Conservation (phyloP, 2,113 vertebrate species). For the Pelvicachromis taeniatus region DNA sequence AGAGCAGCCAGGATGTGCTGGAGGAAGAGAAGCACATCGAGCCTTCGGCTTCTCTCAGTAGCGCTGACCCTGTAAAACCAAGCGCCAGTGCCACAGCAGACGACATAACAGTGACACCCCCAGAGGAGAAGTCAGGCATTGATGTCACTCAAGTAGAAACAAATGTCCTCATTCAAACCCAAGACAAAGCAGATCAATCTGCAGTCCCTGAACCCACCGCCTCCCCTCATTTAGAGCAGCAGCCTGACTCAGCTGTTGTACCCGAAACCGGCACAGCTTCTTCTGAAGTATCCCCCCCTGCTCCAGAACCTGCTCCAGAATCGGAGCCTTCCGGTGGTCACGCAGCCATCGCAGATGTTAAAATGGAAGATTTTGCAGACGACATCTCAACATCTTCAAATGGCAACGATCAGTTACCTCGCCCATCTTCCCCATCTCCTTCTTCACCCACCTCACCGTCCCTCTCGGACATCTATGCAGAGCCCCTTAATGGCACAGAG, state of each 20-base stretch:
- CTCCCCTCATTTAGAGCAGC: slow-evolving; percentile 48
- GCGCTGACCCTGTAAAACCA: background rate
- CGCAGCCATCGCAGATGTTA: slow-evolving; percentile 52
- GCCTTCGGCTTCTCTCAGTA: background rate
- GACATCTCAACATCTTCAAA: slow-evolving; percentile 65
- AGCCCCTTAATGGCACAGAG: slow-evolving; percentile 84
- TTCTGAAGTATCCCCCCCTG: slow-evolving; percentile 46
- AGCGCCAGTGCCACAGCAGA: background rate
- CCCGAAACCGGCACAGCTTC: slow-evolving; percentile 34
- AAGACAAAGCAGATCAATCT: background rate
- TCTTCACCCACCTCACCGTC: background rate
- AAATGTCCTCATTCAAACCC: background rate
- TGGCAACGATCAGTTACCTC: slow-evolving; percentile 57
- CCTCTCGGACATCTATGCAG: slow-evolving; percentile 89
- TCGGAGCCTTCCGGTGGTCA: slow-evolving; percentile 27
- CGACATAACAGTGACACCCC: background rate
- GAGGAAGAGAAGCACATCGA: background rate
- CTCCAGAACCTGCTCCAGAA: slow-evolving; percentile 4
- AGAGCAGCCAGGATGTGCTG: slow-evolving; percentile 18
- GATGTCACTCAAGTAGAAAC: background rate
- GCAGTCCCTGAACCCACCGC: slow-evolving; percentile 44
- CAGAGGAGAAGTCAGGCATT: background rate
- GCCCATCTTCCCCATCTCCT: slow-evolving; percentile 35
- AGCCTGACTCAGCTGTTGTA: background rate
- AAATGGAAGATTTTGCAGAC: slow-evolving; percentile 75